A percentile compares a stretch with the other conserved stretches of the same genome.
phyloP scores from a whole-genome alignment of 2,113 vertebrate genomes.

The Tragulus kanchil region DNA sequence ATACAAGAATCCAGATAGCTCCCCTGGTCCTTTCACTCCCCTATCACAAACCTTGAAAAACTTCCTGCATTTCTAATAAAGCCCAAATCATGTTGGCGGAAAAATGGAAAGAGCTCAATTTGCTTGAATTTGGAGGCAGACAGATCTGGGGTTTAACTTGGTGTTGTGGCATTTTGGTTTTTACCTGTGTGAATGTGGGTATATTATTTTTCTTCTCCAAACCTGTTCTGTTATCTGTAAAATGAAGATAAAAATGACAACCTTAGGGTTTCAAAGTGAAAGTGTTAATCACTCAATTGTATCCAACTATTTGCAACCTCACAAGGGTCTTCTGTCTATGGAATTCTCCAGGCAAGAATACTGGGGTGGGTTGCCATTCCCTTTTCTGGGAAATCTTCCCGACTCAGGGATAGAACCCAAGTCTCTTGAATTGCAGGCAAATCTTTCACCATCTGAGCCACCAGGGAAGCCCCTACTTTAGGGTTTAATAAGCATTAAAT shows the following conservation, averaged over 20 bases:
- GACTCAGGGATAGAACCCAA: neutral
- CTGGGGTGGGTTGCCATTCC: neutral
- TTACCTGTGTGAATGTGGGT: neutral
- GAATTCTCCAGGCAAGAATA: neutral
- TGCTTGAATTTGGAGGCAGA: neutral
- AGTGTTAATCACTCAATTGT: neutral
- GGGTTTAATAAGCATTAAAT: neutral
- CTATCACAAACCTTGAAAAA: neutral
- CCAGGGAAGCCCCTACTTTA: neutral
- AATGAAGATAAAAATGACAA: conserved; percentile 1
- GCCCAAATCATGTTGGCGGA: neutral
- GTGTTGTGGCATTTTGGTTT: neutral
- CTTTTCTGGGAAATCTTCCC: neutral
- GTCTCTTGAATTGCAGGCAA: neutral
- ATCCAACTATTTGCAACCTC: neutral
- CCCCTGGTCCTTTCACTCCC: neutral
- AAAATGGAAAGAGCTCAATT: neutral
- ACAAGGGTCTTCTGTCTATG: neutral
- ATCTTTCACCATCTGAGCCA: neutral
- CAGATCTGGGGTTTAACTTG: neutral
- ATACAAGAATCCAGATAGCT: neutral
- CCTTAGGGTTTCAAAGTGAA: neutral
- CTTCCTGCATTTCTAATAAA: neutral
- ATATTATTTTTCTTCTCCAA: conserved; percentile 42
- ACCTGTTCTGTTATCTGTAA: conserved; percentile 20